phyloP scores from a whole-genome alignment of 1,140 invertebrate species.

The Aphelenchoides avenae region DNA sequence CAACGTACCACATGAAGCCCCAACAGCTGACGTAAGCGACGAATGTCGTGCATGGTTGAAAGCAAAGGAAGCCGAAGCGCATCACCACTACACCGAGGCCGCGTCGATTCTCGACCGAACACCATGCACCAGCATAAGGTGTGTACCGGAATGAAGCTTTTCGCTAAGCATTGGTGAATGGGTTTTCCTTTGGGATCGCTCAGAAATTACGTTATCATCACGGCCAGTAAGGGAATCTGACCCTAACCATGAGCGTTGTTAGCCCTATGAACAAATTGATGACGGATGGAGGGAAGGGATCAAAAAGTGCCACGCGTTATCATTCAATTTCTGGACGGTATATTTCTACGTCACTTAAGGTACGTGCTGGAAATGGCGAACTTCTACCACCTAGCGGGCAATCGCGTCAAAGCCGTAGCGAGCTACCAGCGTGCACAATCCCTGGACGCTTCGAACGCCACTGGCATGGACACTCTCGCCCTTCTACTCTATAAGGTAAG shows the following conservation, averaged over 20 bases:
- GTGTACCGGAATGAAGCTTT: background rate
- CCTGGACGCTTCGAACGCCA: slow-evolving; percentile 3
- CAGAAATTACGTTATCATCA: slow-evolving; percentile 1
- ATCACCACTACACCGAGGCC: background rate
- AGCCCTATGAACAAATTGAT: background rate
- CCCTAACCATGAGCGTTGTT: background rate
- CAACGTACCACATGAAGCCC: slow-evolving; percentile 1
- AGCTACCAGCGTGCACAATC: slow-evolving; percentile 7
- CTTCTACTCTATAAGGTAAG: slow-evolving; percentile 8
- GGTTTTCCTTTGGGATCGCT: background rate
- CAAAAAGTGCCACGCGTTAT: background rate
- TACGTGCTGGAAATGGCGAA: background rate
- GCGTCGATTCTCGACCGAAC: background rate
- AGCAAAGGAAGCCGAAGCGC: background rate
- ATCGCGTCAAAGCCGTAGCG: background rate
- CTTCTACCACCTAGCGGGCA: slow-evolving; percentile 3
- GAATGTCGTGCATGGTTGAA: slow-evolving; percentile 7
- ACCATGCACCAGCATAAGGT: background rate
- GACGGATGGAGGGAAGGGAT: background rate
- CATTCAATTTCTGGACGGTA: background rate
- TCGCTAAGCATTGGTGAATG: background rate
- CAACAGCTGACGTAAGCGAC: slow-evolving; percentile 4
- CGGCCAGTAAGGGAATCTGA: background rate
- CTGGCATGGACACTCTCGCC: slow-evolving; percentile 14
- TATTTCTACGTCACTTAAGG: no score